A percentile compares a stretch with the other conserved stretches of the same genome.
Evolutionary conservation across 2,113 vertebrate genomes (phyloP).

Genomic region (Dasypus novemcinctus): DNA sequence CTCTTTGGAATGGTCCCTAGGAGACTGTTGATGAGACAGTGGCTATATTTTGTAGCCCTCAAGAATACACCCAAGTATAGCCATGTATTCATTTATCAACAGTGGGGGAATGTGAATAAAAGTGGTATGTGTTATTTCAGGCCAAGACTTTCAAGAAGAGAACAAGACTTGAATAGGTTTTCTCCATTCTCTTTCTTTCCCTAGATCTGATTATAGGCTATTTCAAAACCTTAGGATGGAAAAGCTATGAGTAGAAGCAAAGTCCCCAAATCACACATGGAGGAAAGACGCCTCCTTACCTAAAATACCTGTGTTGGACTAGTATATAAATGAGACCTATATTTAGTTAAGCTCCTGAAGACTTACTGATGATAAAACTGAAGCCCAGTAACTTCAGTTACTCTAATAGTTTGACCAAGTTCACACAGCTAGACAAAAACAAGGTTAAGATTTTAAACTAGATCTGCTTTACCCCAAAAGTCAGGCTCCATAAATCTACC

Average conservation of each 20-base stretch:
- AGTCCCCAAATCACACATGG: not conserved
- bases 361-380: not conserved
- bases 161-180: not conserved
- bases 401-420: not conserved
- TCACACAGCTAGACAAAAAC: not conserved
- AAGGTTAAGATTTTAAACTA: not conserved
- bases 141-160: not conserved
- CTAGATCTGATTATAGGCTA: not conserved
- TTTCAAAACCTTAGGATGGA: not conserved
- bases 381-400: not conserved
- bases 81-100: not conserved
- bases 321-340: not conserved
- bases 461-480: not conserved
- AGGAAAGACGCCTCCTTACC: not conserved
- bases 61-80: not conserved
- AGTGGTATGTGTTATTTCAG: not conserved
- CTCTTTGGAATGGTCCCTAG: not conserved
- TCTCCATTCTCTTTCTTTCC: not conserved
- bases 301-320: not conserved
- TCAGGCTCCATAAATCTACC: not conserved
- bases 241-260: not conserved
- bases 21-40: not conserved
- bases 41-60: not conserved
- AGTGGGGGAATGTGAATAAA: not conserved
- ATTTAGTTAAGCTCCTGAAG: not conserved